phyloP scores from a whole-genome alignment of 2,888 invertebrate species.

The Rhingia campestris region DNA sequence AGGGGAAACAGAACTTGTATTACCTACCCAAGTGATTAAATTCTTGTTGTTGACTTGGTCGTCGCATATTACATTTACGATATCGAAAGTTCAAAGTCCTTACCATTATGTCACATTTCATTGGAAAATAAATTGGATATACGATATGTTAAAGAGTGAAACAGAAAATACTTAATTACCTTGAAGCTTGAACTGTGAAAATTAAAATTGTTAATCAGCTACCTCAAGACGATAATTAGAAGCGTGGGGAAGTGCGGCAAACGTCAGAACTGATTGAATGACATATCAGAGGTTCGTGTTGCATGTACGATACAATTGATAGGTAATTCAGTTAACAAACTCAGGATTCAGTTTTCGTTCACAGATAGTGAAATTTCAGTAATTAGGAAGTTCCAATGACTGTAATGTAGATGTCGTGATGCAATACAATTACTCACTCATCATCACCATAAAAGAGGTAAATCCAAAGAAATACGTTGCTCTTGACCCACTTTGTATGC shows the following conservation, averaged over 20 bases:
- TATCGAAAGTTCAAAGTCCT: slow-evolving; percentile 57
- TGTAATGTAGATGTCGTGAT: slow-evolving; percentile 18
- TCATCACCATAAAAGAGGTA: slow-evolving; percentile 13
- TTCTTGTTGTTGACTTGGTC: neutral
- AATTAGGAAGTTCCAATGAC: neutral
- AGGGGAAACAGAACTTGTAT: neutral
- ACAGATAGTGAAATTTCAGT: neutral
- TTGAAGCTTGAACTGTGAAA: slow-evolving; percentile 48
- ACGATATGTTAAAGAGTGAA: slow-evolving; percentile 9
- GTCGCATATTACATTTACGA: neutral
- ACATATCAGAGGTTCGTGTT: slow-evolving; percentile 20
- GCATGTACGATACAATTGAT: slow-evolving; percentile 2
- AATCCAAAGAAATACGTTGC: slow-evolving; percentile 35
- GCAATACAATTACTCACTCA: slow-evolving; percentile 4
- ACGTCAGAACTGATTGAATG: slow-evolving; percentile 14
- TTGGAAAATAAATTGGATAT: slow-evolving; percentile 26
- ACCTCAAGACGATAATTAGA: slow-evolving; percentile 32
- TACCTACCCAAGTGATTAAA: slow-evolving; percentile 25
- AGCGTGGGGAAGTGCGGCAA: neutral
- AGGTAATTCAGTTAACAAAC: neutral
- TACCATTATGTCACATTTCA: slow-evolving; percentile 34
- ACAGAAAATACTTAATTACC: slow-evolving; percentile 8
- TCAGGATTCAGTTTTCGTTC: neutral
- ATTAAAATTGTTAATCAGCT: slow-evolving; percentile 52
- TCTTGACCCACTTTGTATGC: slow-evolving; percentile 60